Conservation (phyloP, 2,797 vertebrate species). For the Propithecus deckenii region DNA sequence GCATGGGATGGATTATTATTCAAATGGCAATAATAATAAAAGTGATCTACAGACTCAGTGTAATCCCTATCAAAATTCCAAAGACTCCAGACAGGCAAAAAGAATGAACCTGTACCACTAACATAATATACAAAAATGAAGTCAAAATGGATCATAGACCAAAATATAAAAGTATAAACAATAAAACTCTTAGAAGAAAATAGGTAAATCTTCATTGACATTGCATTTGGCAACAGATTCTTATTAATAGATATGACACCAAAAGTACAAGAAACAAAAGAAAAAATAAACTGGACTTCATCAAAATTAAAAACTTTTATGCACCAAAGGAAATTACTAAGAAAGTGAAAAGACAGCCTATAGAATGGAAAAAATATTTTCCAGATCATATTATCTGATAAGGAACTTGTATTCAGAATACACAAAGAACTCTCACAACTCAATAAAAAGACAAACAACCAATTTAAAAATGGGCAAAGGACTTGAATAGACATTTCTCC, state of each 20-base stretch:
- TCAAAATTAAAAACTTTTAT: neutral
- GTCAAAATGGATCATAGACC: neutral
- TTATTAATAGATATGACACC: neutral
- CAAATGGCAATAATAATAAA: neutral
- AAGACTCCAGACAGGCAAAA: neutral
- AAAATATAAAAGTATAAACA: neutral
- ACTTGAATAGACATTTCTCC: neutral
- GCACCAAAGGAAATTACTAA: neutral
- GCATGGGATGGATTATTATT: neutral
- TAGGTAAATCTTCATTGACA: neutral
- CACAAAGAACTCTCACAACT: neutral
- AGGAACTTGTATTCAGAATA: neutral
- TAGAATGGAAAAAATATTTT: neutral
- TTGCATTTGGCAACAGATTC: neutral
- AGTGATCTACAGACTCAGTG: neutral
- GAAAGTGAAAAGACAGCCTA: neutral
- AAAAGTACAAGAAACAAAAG: neutral
- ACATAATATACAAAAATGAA: neutral
- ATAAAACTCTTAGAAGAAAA: neutral
- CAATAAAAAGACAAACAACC: neutral
- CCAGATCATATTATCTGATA: neutral
- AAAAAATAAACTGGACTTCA: neutral
- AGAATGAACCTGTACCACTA: neutral
- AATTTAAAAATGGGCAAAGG: constrained; percentile 6
- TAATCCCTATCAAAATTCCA: neutral